Evolutionary conservation across 2,888 invertebrate genomes (phyloP).

Genomic region (Trypoxylon attenuatum): DNA sequence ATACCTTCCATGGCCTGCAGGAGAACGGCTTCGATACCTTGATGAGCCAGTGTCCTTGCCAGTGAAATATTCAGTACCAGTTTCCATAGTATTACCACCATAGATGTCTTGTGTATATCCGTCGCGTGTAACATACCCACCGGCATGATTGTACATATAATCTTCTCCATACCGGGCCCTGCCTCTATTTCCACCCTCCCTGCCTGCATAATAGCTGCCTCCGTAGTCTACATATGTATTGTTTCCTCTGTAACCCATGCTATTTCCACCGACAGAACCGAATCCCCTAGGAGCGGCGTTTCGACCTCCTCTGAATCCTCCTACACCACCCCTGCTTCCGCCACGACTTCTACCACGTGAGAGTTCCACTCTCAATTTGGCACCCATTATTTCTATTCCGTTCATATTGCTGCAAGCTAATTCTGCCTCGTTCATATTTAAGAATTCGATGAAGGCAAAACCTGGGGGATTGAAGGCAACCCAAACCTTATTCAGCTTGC

Average conservation of each 20-base stretch:
- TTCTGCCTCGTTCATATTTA: slow-evolving; percentile 91
- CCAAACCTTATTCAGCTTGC: slow-evolving; percentile 94
- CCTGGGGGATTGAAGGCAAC: slow-evolving; percentile 95
- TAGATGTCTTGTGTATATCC: slow-evolving; percentile 69
- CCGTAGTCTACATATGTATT: slow-evolving; percentile 74
- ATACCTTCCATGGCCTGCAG: slow-evolving; percentile 77
- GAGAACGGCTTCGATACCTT: slow-evolving; percentile 77
- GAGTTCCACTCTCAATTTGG: slow-evolving; percentile 91
- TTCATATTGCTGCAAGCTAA: slow-evolving; percentile 92
- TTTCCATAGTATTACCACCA: slow-evolving; percentile 61
- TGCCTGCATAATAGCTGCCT: slow-evolving; percentile 69
- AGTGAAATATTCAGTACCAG: slow-evolving; percentile 67
- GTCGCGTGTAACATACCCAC: slow-evolving; percentile 71
- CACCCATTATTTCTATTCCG: slow-evolving; percentile 90
- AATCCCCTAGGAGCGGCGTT: slow-evolving; percentile 75
- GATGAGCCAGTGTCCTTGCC: slow-evolving; percentile 74
- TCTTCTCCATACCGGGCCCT: slow-evolving; percentile 72
- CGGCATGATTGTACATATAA: slow-evolving; percentile 66
- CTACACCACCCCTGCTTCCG: slow-evolving; percentile 79
- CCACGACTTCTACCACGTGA: slow-evolving; percentile 87
- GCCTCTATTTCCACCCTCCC: slow-evolving; percentile 66
- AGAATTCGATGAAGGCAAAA: slow-evolving; percentile 95
- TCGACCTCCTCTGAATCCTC: slow-evolving; percentile 79
- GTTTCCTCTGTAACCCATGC: slow-evolving; percentile 76
- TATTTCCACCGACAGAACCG: slow-evolving; percentile 70